phyloP scores from a whole-genome alignment of 35 echinoderm and acorn worm genomes.

The Chiridota heheva region DNA sequence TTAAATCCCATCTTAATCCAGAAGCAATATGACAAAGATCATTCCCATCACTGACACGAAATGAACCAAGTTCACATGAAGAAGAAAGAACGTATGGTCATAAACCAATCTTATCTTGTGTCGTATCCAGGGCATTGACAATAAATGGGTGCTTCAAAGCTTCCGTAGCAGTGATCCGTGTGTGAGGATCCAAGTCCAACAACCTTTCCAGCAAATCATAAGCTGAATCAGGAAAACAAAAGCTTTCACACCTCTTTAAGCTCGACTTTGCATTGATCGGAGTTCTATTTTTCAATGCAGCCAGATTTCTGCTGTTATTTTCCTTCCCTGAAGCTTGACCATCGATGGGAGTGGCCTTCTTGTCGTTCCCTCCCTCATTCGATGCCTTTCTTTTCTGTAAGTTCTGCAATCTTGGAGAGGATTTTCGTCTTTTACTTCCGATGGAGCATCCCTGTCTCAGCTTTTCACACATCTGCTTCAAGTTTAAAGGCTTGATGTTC shows the following conservation, averaged over 20 bases:
- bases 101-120: neutral
- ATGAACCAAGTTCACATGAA: no score
- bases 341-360: neutral
- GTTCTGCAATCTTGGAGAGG: neutral
- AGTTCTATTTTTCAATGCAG: neutral
- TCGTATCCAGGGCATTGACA: neutral
- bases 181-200: conserved; percentile 76
- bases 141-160: conserved; percentile 87
- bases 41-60: no score
- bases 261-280: neutral
- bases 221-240: conserved; percentile 66
- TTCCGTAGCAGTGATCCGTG: conserved; percentile 68
- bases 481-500: conserved; percentile 61
- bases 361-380: neutral
- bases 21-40: no score
- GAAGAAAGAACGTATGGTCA: no score
- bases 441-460: conserved; percentile 15
- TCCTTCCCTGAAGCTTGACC: neutral
- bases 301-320: neutral
- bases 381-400: neutral
- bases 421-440: neutral
- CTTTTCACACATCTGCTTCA: conserved; percentile 82
- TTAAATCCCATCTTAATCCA: no score
- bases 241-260: neutral
- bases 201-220: conserved; percentile 66